These are phyloP conservation scores for Steinernema hermaphroditum DNA, from an alignment of 2,888 invertebrate species.

Conservation along the genomic window DNA sequence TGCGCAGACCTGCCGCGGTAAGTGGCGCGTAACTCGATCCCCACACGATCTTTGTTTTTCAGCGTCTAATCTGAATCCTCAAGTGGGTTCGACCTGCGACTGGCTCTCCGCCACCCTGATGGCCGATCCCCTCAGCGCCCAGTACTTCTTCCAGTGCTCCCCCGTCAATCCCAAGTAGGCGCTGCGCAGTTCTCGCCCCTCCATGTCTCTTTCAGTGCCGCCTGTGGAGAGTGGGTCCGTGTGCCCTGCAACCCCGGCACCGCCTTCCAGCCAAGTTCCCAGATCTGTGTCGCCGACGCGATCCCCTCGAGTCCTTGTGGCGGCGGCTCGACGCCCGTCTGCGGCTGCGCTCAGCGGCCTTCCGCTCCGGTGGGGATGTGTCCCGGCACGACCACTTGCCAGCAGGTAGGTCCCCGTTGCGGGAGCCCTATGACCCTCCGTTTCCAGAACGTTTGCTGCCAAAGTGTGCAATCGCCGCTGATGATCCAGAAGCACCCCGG, in stretches of 20 bases:
- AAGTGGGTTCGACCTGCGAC: conserved; percentile 53
- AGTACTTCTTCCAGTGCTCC: conserved; percentile 63
- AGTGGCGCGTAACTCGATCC: not conserved
- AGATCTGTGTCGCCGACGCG: conserved; percentile 43
- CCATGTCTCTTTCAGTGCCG: conserved; percentile 44
- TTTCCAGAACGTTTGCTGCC: conserved; percentile 56
- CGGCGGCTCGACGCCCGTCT: conserved; percentile 38
- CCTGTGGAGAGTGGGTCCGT: conserved; percentile 64
- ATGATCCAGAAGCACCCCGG: conserved; percentile 20
- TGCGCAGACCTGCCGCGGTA: not conserved
- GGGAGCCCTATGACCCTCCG: not conserved
- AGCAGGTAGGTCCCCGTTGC: conserved; percentile 38
- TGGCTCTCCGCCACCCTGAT: conserved; percentile 58
- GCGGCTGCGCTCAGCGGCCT: conserved; percentile 46
- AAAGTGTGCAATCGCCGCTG: conserved; percentile 39
- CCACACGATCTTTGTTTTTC: conserved; percentile 27
- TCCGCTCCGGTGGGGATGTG: conserved; percentile 41
- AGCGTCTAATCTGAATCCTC: conserved; percentile 46
- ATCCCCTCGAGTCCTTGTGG: not conserved
- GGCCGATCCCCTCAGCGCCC: conserved; percentile 46
- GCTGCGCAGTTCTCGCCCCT: not conserved
- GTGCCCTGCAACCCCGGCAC: conserved; percentile 53
- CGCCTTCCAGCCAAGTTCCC: conserved; percentile 43
- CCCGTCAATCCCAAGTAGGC: conserved; percentile 50
- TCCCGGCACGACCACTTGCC: conserved; percentile 53